Conservation (phyloP, 2,797 vertebrate genomes). For the Sternarchorhynchus goeldii region DNA sequence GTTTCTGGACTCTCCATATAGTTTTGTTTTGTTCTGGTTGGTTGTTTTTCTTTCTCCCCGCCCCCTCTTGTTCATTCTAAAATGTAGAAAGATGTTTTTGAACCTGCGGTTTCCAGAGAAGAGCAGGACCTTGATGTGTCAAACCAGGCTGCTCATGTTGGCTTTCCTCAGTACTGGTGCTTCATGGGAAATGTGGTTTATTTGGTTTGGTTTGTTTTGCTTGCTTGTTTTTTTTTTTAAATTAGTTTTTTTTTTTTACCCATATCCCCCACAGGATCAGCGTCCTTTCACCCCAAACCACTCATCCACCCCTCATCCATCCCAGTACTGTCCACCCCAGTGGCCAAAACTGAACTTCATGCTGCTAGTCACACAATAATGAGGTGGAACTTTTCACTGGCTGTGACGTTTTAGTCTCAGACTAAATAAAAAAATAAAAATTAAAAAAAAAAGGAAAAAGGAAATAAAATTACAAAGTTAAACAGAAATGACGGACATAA, state of each 20-base stretch:
- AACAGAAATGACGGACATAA: slow-evolving; percentile 45
- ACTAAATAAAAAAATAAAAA: slow-evolving; percentile 95
- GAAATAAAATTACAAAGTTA: slow-evolving; percentile 79
- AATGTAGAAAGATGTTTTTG: slow-evolving; percentile 61
- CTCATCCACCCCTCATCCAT: slow-evolving; percentile 69
- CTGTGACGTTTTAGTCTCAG: slow-evolving; percentile 99
- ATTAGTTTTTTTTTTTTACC: slow-evolving; percentile 8
- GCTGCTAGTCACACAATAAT: slow-evolving; percentile 89
- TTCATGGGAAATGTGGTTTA: slow-evolving; percentile 67
- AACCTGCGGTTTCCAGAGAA: slow-evolving; percentile 38
- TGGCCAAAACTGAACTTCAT: slow-evolving; percentile 99
- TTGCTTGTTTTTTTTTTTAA: neutral
- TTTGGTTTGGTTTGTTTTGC: neutral
- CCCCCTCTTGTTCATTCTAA: slow-evolving; percentile 39
- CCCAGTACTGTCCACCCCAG: slow-evolving; percentile 93
- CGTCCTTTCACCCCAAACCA: slow-evolving; percentile 52
- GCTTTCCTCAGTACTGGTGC: slow-evolving; percentile 86
- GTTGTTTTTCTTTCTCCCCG: slow-evolving; percentile 15
- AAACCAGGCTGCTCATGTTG: slow-evolving; percentile 81
- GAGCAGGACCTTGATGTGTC: slow-evolving; percentile 84
- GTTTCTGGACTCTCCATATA: slow-evolving; percentile 60
- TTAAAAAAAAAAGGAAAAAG: slow-evolving; percentile 76
- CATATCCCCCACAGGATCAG: slow-evolving; percentile 76
- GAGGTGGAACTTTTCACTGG: slow-evolving; percentile 84
- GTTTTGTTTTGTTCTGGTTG: slow-evolving; percentile 51